A percentile compares a stretch with the other conserved stretches of the same genome.
Conservation (phyloP, 2,888 invertebrate genomes). For the Eubasilissa splendida region DNA sequence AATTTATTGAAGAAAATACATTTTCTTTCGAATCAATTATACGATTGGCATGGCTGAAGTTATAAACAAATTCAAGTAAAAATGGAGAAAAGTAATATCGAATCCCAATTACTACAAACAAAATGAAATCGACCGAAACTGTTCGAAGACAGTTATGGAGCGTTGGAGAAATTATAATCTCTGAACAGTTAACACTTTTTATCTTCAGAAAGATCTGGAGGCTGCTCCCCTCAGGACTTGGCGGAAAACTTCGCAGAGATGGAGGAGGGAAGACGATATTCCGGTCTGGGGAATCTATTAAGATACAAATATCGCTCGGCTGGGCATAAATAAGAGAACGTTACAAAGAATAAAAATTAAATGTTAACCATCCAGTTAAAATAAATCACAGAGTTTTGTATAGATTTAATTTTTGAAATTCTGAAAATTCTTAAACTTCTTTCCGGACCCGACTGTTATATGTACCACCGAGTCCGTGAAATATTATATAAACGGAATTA, state of each 20-base stretch:
- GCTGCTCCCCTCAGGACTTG: constrained; percentile 21
- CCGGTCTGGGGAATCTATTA: constrained; percentile 44
- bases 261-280: constrained; percentile 31
- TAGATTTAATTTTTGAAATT: not conserved
- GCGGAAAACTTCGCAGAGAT: constrained; percentile 28
- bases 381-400: constrained; percentile 6
- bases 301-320: constrained; percentile 50
- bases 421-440: not conserved
- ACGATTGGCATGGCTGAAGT: no score
- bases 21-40: no score
- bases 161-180: constrained; percentile 32
- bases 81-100: no score
- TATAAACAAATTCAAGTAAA: no score
- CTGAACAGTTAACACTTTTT: constrained; percentile 23
- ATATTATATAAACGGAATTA: no score
- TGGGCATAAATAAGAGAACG: constrained; percentile 49
- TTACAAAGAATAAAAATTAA: constrained; percentile 7
- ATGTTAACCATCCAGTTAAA: constrained; percentile 15
- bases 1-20: no score
- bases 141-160: constrained; percentile 5
- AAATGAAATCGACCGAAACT: constrained; percentile 26
- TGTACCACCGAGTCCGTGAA: no score
- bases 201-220: constrained; percentile 26
- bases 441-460: not conserved
- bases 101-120: constrained; percentile 7